A percentile compares a stretch with the other conserved stretches of the same genome.
Conservation (phyloP, 2,113 vertebrate species). For the Protobothrops flavoviridis region DNA sequence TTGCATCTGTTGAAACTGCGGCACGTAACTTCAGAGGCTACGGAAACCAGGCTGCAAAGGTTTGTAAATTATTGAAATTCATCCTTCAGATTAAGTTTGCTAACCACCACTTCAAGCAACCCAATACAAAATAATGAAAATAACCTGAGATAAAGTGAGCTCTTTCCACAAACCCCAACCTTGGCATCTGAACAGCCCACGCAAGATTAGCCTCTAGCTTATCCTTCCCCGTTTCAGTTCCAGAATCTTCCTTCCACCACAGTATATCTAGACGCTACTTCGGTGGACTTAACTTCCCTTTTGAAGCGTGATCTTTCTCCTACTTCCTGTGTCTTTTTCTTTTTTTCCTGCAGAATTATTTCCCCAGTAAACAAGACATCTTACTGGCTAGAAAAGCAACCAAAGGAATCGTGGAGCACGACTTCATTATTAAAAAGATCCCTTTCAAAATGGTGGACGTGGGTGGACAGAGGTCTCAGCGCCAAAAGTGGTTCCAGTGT, state of each 20-base stretch:
- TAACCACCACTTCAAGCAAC: not conserved
- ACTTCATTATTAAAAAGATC: constrained; percentile 97
- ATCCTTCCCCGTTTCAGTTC: not conserved
- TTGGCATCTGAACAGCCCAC: not conserved
- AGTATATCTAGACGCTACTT: not conserved
- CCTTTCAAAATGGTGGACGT: constrained; percentile 99
- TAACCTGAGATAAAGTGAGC: not conserved
- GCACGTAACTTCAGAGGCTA: not conserved
- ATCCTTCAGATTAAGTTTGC: not conserved
- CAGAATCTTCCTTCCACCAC: too few species aligned
- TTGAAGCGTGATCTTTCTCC: not conserved
- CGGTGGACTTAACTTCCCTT: not conserved
- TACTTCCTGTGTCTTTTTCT: constrained; percentile 31
- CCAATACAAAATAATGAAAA: not conserved
- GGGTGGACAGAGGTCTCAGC: constrained; percentile 93
- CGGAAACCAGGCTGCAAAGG: not conserved
- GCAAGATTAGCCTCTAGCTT: not conserved
- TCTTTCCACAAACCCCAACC: not conserved
- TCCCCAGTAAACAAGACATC: constrained; percentile 93
- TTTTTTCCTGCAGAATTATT: constrained; percentile 79
- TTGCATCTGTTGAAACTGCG: not conserved
- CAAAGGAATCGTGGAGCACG: constrained; percentile 95
- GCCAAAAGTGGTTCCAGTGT: constrained; percentile 98
- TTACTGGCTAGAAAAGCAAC: constrained; percentile 93
- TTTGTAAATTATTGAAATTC: not conserved